Base-by-base conservation (phyloP, 2,113 vertebrate species). In the Sinocyclocheilus grahami region DNA sequence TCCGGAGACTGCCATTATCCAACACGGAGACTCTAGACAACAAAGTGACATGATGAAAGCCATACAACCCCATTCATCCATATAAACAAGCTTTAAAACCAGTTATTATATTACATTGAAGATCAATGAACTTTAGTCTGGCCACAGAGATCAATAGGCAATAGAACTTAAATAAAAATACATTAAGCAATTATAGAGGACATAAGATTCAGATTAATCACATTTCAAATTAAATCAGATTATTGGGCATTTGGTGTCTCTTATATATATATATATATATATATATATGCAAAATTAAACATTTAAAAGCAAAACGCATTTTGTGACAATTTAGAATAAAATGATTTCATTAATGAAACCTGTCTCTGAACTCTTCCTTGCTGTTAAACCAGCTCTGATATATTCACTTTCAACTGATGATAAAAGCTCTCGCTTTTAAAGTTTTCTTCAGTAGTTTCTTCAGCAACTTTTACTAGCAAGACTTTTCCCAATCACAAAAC, bases 1-100 rank as follows among this genome's bases (percentile, higher is more conserved):
- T 97, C n/a, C 97, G 91, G 16, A 99, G 96, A 92, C 96, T 97
- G 62, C 98, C 98, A 6, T 97, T 96, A 3, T 98, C 97, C 92
- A 98, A 51, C 65, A 98, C 87, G 0, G 93, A 95, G 80, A 97
- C 94, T 90, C 98, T 99, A 94, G 85, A 92, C 27, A 71, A 82
- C 81, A 92, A 78, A 77, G 39, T 51, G 65, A 84, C 76, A 16
- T 37, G 63, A 79, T 88, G 86, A 33, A 62, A 77, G 65, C 51
- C 30, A 5, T n/a, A 12, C 82, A 84, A 33, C 13, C 1, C 27
- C 18, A 82, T 82, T 27, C 65, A 69, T 71, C 48, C 27, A 33
- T 5, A n/a, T 12, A 58, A 78, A 58, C 30, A 39, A 79, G 55
- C 18, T 4, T 5, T 20, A 30, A 69, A 69, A 27, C 5, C 9